Percentiles rank a stretch among this genome's conserved stretches.
Evolutionary conservation across 2,797 vertebrate species (phyloP).

Genomic region (Brachymystax lenok): DNA sequence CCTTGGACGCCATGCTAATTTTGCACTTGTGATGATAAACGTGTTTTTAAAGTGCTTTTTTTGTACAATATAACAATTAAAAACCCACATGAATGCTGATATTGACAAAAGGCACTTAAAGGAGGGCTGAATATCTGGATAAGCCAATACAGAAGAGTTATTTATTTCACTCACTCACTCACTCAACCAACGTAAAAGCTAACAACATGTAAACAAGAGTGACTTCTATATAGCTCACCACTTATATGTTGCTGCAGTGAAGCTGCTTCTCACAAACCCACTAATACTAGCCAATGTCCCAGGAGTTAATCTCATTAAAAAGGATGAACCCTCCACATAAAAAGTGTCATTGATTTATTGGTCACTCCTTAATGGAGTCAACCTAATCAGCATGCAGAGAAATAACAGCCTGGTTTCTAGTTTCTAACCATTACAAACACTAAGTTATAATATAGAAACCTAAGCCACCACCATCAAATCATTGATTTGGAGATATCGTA

Average conservation of each 20-base stretch:
- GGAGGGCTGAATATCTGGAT: background rate
- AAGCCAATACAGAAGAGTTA: background rate
- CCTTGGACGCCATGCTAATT: background rate
- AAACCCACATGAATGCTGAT: background rate
- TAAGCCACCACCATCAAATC: constrained; percentile 35
- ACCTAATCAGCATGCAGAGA: constrained; percentile 34
- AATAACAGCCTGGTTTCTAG: constrained; percentile 28
- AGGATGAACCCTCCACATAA: constrained; percentile 22
- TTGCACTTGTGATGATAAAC: background rate
- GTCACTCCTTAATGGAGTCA: constrained; percentile 34
- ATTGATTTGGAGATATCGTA: constrained; percentile 64
- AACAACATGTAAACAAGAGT: background rate
- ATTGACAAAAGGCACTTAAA: background rate
- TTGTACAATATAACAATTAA: background rate
- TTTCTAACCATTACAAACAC: constrained; percentile 46
- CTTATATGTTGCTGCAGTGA: background rate
- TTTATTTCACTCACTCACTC: background rate
- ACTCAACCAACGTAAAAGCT: background rate
- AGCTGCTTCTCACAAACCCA: background rate
- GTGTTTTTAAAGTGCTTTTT: background rate
- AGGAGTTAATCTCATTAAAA: constrained; percentile 18
- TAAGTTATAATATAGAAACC: constrained; percentile 24
- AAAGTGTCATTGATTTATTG: constrained; percentile 51
- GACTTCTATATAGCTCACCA: background rate
- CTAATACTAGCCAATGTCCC: background rate